phyloP scores from a whole-genome alignment of 2,797 vertebrate genomes.

The Meriones psammophilus region DNA sequence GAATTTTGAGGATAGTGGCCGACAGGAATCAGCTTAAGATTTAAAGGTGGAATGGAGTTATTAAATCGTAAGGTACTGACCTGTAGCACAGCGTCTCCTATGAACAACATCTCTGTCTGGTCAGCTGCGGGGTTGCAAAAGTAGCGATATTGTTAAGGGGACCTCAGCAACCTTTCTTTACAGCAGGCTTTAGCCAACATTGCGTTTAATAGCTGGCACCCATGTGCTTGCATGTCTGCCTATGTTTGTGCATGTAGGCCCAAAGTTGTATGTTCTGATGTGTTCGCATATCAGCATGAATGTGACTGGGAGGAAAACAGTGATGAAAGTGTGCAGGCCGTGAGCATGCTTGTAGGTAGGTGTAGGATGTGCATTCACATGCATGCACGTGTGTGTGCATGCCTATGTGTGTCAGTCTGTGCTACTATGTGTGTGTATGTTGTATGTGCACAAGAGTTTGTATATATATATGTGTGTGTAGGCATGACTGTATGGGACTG shows the following conservation, averaged over 20 bases:
- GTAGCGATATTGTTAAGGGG: slow-evolving; percentile 78
- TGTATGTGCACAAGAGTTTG: background rate
- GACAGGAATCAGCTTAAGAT: background rate
- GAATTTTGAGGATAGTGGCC: slow-evolving; percentile 50
- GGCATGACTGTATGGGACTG: background rate
- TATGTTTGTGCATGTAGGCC: too few relatives aligned
- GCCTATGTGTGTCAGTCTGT: background rate
- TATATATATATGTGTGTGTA: background rate
- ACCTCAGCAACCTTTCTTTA: slow-evolving; percentile 48
- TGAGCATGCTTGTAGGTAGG: background rate
- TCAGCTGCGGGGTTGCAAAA: slow-evolving; percentile 92
- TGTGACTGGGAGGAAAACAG: too few relatives aligned
- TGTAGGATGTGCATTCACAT: background rate
- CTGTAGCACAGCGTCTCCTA: slow-evolving; percentile 96
- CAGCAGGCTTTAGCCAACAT: slow-evolving; percentile 51
- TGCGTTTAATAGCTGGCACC: slow-evolving; percentile 26
- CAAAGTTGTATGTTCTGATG: too few relatives aligned
- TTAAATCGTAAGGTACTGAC: slow-evolving; percentile 88
- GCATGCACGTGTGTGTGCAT: background rate
- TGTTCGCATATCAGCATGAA: background rate
- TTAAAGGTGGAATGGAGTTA: background rate
- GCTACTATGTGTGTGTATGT: too few relatives aligned
- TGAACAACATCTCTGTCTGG: slow-evolving; percentile 96
- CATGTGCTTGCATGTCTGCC: rapidly evolving
- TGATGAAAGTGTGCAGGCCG: background rate